Base-by-base conservation (phyloP, 1,140 invertebrate genomes). In the Pissodes strobi region DNA sequence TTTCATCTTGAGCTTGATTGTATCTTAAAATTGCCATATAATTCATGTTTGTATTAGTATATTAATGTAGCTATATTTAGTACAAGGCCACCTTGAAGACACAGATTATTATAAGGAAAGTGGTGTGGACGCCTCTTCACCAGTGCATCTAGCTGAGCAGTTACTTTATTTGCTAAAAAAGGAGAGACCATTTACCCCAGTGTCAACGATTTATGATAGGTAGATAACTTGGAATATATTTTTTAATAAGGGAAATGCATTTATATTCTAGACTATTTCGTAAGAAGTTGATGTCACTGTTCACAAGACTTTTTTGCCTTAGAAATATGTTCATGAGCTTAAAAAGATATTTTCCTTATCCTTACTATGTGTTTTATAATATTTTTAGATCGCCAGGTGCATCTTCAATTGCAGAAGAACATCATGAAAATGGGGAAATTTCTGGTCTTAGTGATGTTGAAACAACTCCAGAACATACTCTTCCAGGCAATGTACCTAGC, bases 391-490 rank as follows among this genome's bases (percentile, higher is more conserved):
- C 66, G 25, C 49, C 66, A 23, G 25, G 9, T 15, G 34, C 43
- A 10, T 52, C 55, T 27, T 53, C 38, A 38, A 15, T 39, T 37
- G n/a, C 15, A 25, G 27, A 48, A 19, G 22, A 9, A 30, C 25
- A 45, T 25, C 5, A 49, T 39, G 34, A 49, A 49, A 2, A 45
- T n/a, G 45, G 51, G 57, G 18, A 10, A 51, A 21, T 27, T n/a
- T n/a, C 53, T 9, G 37, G 21, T 48, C 25, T 34, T 38, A 48
- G 25, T n/a, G 60, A 66, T 57, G 41, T 66, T 22, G 68, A 69
- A 66, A 49, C 68, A 25, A 69, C 68, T 30, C 68, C 68, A 21
- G 60, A 55, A 53, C 56, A 69, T 59, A 48, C 41, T 18, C 21
- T 69, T 3, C 68, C 68, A 43, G 68, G 68, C 6, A 66, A 69